Percentiles rank a stretch among this genome's conserved stretches.
These are phyloP conservation scores for Hirtodrosophila alboralis DNA, from an alignment of 2,888 invertebrate genomes.

Conservation along the genomic window DNA sequence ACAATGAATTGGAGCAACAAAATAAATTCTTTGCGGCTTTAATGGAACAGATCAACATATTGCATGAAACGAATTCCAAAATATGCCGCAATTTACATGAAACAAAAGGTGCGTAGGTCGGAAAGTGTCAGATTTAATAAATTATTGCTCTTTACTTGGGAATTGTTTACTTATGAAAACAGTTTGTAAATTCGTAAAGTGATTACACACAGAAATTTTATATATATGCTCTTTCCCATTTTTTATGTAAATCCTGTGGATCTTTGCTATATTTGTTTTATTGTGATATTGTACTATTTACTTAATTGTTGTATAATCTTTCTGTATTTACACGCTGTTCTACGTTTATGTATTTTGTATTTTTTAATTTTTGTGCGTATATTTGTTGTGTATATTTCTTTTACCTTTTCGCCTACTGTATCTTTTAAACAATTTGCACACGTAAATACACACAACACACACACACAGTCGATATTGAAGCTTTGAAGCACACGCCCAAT, in stretches of 20 bases:
- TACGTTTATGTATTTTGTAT: constrained; percentile 33
- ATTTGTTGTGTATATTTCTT: constrained; percentile 56
- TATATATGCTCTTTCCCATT: constrained; percentile 24
- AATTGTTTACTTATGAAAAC: constrained; percentile 18
- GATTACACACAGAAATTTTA: constrained; percentile 8
- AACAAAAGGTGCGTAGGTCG: constrained; percentile 86
- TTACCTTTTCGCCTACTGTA: constrained; percentile 54
- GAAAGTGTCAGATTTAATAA: neutral
- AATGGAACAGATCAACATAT: constrained; percentile 89
- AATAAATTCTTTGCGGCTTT: constrained; percentile 85
- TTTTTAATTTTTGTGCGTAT: constrained; percentile 22
- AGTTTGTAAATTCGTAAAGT: constrained; percentile 25
- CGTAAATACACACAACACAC: constrained; percentile 35
- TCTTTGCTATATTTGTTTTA: constrained; percentile 26
- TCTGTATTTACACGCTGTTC: constrained; percentile 44
- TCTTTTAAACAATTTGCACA: constrained; percentile 57
- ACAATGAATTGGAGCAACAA: constrained; percentile 79
- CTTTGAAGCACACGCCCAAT: constrained; percentile 86
- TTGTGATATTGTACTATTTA: constrained; percentile 8
- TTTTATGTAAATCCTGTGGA: constrained; percentile 13
- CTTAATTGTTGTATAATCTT: constrained; percentile 19
- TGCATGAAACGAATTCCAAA: constrained; percentile 90
- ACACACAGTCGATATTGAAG: constrained; percentile 86
- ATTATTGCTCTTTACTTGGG: constrained; percentile 1
- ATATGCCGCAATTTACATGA: constrained; percentile 90